phyloP scores from a whole-genome alignment of 2,113 vertebrate species.

The Myrmophylax atrothorax region DNA sequence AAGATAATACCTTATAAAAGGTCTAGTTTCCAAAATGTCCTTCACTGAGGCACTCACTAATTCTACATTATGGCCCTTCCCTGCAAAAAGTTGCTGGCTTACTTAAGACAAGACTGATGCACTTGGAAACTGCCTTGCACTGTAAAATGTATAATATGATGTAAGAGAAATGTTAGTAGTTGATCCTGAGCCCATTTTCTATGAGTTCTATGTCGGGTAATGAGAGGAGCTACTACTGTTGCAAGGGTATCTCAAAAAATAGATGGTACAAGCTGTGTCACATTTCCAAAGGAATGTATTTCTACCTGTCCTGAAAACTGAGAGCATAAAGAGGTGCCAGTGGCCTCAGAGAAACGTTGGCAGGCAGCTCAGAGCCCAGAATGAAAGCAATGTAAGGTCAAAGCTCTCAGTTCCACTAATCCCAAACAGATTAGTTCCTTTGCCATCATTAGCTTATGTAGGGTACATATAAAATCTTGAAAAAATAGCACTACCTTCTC shows the following conservation, averaged over 20 bases:
- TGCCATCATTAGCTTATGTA: background rate
- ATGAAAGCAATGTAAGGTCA: background rate
- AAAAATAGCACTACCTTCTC: background rate
- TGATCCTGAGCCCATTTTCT: background rate
- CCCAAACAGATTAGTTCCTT: background rate
- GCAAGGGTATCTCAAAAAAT: background rate
- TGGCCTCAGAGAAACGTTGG: background rate
- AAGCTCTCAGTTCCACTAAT: background rate
- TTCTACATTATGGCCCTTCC: background rate
- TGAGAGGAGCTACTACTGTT: background rate
- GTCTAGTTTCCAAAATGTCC: background rate
- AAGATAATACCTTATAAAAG: background rate
- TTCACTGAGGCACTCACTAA: background rate
- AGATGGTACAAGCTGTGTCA: background rate
- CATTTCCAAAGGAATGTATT: background rate
- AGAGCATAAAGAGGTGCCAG: background rate
- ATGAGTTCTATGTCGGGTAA: background rate
- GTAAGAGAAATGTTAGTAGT: background rate
- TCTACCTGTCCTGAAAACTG: background rate
- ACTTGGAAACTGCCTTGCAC: background rate
- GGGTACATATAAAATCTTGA: background rate
- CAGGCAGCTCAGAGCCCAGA: background rate
- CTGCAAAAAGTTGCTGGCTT: background rate
- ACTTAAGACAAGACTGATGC: background rate
- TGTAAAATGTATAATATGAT: background rate